Conservation (phyloP, 2,797 vertebrate genomes). For the Lutjanus argentimaculatus region DNA sequence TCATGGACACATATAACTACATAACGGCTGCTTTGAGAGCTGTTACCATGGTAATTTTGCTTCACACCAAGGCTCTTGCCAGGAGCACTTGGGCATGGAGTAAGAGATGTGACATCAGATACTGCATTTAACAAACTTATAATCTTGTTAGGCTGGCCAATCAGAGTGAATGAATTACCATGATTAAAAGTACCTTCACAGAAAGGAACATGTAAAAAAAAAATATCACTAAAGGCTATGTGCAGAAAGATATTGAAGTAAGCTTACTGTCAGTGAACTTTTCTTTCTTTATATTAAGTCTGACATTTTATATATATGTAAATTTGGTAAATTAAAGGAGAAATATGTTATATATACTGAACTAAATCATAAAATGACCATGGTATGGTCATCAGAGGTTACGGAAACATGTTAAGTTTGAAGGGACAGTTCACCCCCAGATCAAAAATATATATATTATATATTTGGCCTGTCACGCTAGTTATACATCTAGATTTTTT, state of each 20-base stretch:
- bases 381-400: too few relatives aligned
- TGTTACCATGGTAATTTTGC: slow-evolving; percentile 64
- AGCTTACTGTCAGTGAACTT: neutral
- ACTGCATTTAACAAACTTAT: slow-evolving; percentile 24
- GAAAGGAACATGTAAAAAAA: neutral
- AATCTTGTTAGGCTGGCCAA: neutral
- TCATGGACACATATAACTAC: slow-evolving; percentile 39
- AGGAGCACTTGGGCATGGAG: slow-evolving; percentile 25
- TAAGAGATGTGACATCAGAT: slow-evolving; percentile 33
- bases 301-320: neutral
- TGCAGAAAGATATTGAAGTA: neutral
- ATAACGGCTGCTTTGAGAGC: slow-evolving; percentile 49
- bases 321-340: neutral
- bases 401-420: too few relatives aligned
- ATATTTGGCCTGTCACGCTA: too few relatives aligned
- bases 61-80: slow-evolving; percentile 46
- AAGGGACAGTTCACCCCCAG: too few relatives aligned
- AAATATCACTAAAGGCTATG: too few relatives aligned
- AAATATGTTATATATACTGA: too few relatives aligned
- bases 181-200: neutral
- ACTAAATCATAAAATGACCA: too few relatives aligned
- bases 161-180: slow-evolving; percentile 1
- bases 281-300: too few relatives aligned
- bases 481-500: too few relatives aligned
- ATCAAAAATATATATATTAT: too few relatives aligned